Percentiles rank a stretch among this genome's conserved stretches.
Conservation (phyloP, 2,888 invertebrate genomes). For the Poecilus cupreus region DNA sequence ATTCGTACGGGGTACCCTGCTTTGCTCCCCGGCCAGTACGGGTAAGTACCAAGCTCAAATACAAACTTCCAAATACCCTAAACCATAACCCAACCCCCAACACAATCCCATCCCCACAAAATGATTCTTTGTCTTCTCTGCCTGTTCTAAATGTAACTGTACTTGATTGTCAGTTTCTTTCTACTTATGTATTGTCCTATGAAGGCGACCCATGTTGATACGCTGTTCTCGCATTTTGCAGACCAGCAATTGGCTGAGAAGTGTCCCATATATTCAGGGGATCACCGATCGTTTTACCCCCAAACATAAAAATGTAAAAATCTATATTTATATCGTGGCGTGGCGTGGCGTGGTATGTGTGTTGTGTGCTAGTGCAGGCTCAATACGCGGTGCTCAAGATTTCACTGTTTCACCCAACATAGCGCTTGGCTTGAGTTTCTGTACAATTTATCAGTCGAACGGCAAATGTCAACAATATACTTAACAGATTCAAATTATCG, state of each 20-base stretch:
- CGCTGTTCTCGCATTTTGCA: conserved; percentile 55
- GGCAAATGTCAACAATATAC: no score
- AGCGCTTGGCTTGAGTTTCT: no score
- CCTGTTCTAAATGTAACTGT: neutral
- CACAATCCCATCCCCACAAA: neutral
- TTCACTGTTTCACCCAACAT: neutral
- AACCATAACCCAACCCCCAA: neutral
- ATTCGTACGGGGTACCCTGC: conserved; percentile 87
- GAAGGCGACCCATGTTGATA: conserved; percentile 38
- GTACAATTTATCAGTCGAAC: no score
- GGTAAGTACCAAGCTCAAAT: conserved; percentile 79
- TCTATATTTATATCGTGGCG: conserved; percentile 49
- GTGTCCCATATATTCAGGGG: conserved; percentile 40
- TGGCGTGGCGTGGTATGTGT: conserved; percentile 39
- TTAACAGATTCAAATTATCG: no score
- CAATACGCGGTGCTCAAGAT: neutral
- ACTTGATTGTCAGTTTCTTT: neutral
- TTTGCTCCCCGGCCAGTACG: conserved; percentile 87
- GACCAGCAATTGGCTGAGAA: conserved; percentile 53
- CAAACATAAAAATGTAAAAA: conserved; percentile 50
- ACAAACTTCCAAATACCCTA: neutral
- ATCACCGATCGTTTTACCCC: conserved; percentile 37
- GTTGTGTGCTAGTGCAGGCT: conserved; percentile 13
- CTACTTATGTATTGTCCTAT: neutral
- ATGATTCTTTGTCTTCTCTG: neutral